Conservation (phyloP, 2,888 invertebrate species). For the Hydrotaea cyrtoneurina region DNA sequence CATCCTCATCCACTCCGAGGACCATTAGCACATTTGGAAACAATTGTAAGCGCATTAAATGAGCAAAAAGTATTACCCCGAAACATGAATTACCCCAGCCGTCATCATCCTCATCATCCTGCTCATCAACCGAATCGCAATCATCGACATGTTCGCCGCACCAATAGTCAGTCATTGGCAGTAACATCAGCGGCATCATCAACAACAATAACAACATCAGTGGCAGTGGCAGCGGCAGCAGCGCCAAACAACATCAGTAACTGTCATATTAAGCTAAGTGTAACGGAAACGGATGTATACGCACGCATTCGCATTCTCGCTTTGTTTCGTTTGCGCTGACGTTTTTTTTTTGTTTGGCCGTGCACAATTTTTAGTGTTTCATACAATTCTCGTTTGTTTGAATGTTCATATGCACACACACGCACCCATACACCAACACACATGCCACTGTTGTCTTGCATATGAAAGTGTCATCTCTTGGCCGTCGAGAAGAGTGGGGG, state of each 20-base stretch:
- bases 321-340: background rate
- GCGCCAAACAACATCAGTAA: conserved; percentile 38
- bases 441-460: background rate
- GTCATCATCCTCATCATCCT: background rate
- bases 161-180: background rate
- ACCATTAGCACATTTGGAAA: conserved; percentile 46
- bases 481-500: background rate
- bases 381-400: background rate
- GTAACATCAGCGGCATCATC: conserved; percentile 12
- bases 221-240: conserved; percentile 35
- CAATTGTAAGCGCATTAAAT: conserved; percentile 54
- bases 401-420: background rate
- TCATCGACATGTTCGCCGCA: background rate
- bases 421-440: background rate
- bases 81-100: background rate
- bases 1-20: background rate
- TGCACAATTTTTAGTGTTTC: conserved; percentile 4
- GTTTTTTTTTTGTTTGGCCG: background rate
- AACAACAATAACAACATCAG: conserved; percentile 17
- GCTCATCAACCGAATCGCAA: conserved; percentile 13
- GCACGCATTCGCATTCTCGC: conserved; percentile 39
- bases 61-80: conserved; percentile 33
- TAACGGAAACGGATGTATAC: conserved; percentile 62
- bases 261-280: conserved; percentile 55
- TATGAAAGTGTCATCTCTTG: background rate